These are phyloP conservation scores for Pongo abelii DNA, from an alignment of 2,113 vertebrate species.

Conservation along the genomic window DNA sequence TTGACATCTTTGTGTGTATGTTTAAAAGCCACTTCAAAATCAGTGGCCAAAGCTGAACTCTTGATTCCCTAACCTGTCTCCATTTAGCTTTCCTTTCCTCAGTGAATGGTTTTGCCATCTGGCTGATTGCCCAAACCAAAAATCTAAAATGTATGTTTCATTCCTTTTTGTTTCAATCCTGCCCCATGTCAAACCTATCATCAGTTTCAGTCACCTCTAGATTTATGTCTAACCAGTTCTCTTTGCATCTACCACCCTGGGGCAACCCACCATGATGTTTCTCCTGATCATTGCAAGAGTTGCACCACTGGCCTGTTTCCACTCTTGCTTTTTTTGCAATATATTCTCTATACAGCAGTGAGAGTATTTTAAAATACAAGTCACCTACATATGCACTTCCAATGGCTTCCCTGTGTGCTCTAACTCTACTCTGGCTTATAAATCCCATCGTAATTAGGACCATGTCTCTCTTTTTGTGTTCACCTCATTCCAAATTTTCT, in stretches of 20 bases:
- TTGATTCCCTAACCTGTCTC: not conserved
- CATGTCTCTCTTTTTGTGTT: not conserved
- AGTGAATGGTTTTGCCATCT: not conserved
- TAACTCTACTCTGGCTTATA: not conserved
- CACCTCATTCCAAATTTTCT: not conserved
- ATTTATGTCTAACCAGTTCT: not conserved
- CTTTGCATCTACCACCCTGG: not conserved
- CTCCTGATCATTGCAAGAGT: not conserved
- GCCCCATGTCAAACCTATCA: not conserved
- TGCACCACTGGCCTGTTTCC: not conserved
- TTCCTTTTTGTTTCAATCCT: not conserved
- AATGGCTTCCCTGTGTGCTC: not conserved
- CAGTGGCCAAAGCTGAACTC: not conserved
- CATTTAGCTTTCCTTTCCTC: not conserved
- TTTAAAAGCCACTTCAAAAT: not conserved
- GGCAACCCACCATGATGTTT: not conserved
- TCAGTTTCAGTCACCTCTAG: not conserved
- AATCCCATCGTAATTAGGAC: not conserved
- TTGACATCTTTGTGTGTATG: not conserved
- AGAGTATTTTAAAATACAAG: not conserved
- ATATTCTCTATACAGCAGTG: not conserved
- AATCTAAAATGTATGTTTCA: not conserved
- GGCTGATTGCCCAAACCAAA: not conserved
- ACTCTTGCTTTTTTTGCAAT: not conserved
- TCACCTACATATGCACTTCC: not conserved